These are phyloP conservation scores for Mythimna lalbum DNA, from an alignment of 2,888 invertebrate genomes.

Conservation along the genomic window DNA sequence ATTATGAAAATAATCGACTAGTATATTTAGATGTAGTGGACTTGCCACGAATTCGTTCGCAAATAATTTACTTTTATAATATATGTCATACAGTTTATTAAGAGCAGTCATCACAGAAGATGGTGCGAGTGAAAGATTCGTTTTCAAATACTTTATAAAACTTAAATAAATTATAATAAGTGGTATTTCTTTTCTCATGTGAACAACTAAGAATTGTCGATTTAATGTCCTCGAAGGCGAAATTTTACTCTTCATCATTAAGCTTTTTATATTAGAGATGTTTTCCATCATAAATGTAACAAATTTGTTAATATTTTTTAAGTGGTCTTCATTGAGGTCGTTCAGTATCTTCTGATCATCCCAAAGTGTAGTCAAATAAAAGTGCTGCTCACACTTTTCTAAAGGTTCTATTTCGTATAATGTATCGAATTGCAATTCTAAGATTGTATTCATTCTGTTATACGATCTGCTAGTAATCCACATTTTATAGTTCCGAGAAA, in stretches of 20 bases:
- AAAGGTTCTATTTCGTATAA: background rate
- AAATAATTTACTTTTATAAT: background rate
- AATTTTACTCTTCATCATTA: background rate
- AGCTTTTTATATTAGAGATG: fast-evolving
- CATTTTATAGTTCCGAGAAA: conserved; percentile 9
- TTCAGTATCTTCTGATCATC: background rate
- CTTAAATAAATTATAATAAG: background rate
- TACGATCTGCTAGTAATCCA: conserved; percentile 55
- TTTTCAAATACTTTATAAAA: conserved; percentile 5
- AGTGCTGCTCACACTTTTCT: fast-evolving
- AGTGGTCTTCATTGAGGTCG: background rate
- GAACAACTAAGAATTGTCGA: background rate
- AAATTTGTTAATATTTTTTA: background rate
- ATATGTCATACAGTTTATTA: background rate
- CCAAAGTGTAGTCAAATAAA: background rate
- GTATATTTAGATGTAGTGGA: conserved; percentile 34
- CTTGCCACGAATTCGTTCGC: background rate
- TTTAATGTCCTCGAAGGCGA: background rate
- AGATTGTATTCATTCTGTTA: background rate
- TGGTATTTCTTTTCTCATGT: background rate
- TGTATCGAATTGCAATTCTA: background rate
- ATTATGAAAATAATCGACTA: conserved; percentile 24
- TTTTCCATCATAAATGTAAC: background rate
- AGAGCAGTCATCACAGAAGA: background rate
- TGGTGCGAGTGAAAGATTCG: background rate